A percentile compares a stretch with the other conserved stretches of the same genome.
These are phyloP conservation scores for Drosophila anceps DNA, from an alignment of 2,888 invertebrate genomes.

Conservation along the genomic window DNA sequence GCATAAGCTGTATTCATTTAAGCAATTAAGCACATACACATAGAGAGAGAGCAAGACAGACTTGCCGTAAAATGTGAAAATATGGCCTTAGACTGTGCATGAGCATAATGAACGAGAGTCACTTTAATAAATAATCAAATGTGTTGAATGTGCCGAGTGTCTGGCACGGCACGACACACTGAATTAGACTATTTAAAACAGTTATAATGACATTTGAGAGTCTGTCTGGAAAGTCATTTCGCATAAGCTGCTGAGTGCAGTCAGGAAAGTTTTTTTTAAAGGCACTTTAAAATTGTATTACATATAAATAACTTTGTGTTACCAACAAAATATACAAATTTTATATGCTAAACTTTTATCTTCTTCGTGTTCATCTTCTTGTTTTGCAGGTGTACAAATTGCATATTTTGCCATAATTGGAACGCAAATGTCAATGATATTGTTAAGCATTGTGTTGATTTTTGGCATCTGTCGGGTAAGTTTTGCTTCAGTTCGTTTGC, in stretches of 20 bases:
- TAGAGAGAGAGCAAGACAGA: neutral
- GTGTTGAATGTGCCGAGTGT: slow-evolving; percentile 6
- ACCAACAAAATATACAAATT: neutral
- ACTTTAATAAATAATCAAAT: slow-evolving; percentile 64
- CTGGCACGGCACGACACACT: slow-evolving; percentile 15
- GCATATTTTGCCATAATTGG: slow-evolving; percentile 92
- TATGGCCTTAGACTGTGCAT: slow-evolving; percentile 31
- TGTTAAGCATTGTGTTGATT: slow-evolving; percentile 90
- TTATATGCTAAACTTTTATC: slow-evolving; percentile 1
- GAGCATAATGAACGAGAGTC: slow-evolving; percentile 47
- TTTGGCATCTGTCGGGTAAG: slow-evolving; percentile 92
- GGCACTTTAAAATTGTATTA: neutral
- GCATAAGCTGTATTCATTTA: slow-evolving; percentile 59
- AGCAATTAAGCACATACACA: slow-evolving; percentile 47
- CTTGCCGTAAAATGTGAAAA: slow-evolving; percentile 7
- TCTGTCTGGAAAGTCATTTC: too few species aligned
- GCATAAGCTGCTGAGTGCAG: neutral
- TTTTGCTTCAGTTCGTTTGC: slow-evolving; percentile 42
- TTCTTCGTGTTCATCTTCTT: slow-evolving; percentile 65
- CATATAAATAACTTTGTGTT: neutral
- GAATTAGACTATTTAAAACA: slow-evolving; percentile 12
- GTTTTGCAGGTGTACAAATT: slow-evolving; percentile 91
- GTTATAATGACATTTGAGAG: neutral
- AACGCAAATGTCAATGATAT: slow-evolving; percentile 92
- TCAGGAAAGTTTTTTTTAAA: neutral